A percentile compares a stretch with the other conserved stretches of the same genome.
These are phyloP conservation scores for Drosophila tsacasi DNA, from an alignment of 1,140 invertebrate genomes.

Conservation along the genomic window DNA sequence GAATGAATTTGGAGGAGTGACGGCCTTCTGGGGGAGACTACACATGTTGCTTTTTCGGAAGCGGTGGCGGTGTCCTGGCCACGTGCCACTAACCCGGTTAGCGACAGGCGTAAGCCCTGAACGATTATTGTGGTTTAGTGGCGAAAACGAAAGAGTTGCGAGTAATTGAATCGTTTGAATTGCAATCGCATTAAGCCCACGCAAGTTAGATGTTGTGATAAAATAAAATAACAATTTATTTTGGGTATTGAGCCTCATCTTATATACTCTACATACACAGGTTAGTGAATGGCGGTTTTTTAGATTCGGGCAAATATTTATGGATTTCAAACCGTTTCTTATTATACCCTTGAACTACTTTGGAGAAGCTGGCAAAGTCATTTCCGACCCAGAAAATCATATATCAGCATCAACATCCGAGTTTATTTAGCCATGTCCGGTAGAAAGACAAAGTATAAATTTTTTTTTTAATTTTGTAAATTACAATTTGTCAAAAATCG, in stretches of 20 bases:
- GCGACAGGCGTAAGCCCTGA: constrained; percentile 70
- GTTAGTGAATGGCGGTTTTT: background rate
- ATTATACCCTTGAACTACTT: no score
- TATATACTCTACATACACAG: constrained; percentile 1
- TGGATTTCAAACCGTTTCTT: no score
- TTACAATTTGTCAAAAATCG: no score
- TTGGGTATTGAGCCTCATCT: no score
- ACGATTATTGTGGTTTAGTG: constrained; percentile 70
- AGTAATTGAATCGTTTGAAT: constrained; percentile 51
- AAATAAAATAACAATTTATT: constrained; percentile 14
- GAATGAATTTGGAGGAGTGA: constrained; percentile 12
- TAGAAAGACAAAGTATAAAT: no score
- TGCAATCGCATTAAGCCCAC: constrained; percentile 49
- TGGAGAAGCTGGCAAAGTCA: no score
- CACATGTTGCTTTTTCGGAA: constrained; percentile 69
- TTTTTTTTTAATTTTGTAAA: no score
- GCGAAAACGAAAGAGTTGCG: constrained; percentile 67
- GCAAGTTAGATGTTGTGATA: constrained; percentile 58
- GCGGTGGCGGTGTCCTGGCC: constrained; percentile 44
- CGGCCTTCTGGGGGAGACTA: constrained; percentile 17
- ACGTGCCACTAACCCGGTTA: constrained; percentile 76
- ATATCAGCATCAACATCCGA: no score
- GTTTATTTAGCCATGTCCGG: no score
- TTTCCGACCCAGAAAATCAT: no score
- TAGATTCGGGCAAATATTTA: background rate